Evolutionary conservation across 2,888 invertebrate species (phyloP).

Genomic region (Dusona sp.): DNA sequence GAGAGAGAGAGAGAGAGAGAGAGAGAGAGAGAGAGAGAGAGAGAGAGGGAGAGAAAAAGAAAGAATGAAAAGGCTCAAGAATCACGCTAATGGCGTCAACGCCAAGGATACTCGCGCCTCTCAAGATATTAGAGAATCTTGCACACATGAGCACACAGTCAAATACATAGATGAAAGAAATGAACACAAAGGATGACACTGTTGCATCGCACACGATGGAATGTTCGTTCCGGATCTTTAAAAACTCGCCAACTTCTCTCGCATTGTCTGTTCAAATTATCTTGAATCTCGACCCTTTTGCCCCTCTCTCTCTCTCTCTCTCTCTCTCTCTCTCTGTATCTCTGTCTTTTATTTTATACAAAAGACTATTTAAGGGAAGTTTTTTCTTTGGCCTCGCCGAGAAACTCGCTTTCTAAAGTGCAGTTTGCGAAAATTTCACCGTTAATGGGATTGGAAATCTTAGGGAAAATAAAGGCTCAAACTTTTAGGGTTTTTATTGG

Average conservation of each 20-base stretch:
- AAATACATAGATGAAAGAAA: not conserved
- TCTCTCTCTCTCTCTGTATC: not conserved
- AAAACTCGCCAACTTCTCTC: slow-evolving; percentile 51
- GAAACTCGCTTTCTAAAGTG: not conserved
- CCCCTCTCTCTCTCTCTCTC: not conserved
- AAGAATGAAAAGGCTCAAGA: slow-evolving; percentile 74
- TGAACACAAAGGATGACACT: slow-evolving; percentile 36
- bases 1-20: not conserved
- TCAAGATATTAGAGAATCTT: slow-evolving; percentile 61
- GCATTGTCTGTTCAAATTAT: slow-evolving; percentile 53
- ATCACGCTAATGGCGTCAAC: slow-evolving; percentile 79
- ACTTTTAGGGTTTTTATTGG: slow-evolving; percentile 3
- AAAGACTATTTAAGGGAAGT: slow-evolving; percentile 4
- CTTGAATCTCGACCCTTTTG: slow-evolving; percentile 3
- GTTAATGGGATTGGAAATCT: not conserved
- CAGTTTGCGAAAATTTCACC: not conserved
- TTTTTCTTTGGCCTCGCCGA: not conserved
- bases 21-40: not conserved
- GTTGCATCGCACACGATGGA: slow-evolving; percentile 42
- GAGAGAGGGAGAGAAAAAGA: not conserved
- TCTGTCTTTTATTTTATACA: not conserved
- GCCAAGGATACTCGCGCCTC: slow-evolving; percentile 72
- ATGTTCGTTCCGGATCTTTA: slow-evolving; percentile 46
- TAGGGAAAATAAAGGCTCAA: not conserved
- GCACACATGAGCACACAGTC: slow-evolving; percentile 27